These are phyloP conservation scores for Ornithoptera alexandrae DNA, from an alignment of 2,888 invertebrate species.

Conservation along the genomic window DNA sequence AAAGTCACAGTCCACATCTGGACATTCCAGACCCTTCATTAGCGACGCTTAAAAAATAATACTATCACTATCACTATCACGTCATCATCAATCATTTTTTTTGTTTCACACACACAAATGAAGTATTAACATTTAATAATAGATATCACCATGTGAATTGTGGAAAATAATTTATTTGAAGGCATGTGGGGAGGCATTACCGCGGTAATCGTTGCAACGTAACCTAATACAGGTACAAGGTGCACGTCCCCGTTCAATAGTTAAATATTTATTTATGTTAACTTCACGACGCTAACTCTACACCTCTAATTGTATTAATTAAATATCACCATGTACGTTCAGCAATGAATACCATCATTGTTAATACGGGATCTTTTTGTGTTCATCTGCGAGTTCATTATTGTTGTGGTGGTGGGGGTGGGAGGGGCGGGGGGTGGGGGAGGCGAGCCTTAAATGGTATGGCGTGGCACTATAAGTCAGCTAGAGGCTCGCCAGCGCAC, in stretches of 20 bases:
- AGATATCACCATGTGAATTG: no score
- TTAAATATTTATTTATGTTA: constrained; percentile 19
- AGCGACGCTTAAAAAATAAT: no score
- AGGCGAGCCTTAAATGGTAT: constrained; percentile 31
- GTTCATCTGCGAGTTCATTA: constrained; percentile 32
- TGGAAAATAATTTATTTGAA: not conserved
- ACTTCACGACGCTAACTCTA: constrained; percentile 11
- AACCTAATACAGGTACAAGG: constrained; percentile 7
- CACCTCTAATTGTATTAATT: constrained; percentile 34
- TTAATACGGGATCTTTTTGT: constrained; percentile 20
- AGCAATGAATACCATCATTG: constrained; percentile 32
- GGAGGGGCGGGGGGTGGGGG: no score
- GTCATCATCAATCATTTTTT: no score
- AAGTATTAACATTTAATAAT: no score
- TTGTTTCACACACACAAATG: no score
- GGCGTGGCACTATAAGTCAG: constrained; percentile 32
- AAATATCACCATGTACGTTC: constrained; percentile 18
- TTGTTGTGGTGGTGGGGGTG: constrained; percentile 13
- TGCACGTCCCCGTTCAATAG: not conserved
- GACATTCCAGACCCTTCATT: no score
- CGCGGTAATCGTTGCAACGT: not conserved
- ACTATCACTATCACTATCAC: no score
- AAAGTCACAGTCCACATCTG: no score
- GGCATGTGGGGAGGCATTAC: not conserved
- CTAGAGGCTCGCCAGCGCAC: constrained; percentile 34